Percentiles rank a stretch among this genome's conserved stretches.
phyloP scores from a whole-genome alignment of 2,888 invertebrate species.

The Formica aserva region DNA sequence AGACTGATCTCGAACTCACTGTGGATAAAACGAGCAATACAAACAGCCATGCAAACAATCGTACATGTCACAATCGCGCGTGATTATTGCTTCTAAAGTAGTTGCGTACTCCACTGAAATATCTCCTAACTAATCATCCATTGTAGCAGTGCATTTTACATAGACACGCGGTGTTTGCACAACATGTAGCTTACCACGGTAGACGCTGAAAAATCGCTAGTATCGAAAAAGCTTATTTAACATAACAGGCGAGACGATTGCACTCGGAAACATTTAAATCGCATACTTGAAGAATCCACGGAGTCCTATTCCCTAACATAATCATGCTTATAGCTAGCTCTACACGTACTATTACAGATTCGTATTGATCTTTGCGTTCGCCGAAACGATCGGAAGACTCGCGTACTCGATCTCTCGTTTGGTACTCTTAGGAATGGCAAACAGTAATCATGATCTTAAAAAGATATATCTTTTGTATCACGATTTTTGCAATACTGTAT shows the following conservation, averaged over 20 bases:
- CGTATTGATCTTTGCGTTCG: conserved; percentile 7
- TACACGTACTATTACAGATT: not conserved
- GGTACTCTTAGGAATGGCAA: not conserved
- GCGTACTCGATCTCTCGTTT: conserved; percentile 1
- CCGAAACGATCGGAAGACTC: not conserved
- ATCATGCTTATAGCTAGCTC: conserved; percentile 10
- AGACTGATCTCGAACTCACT: not conserved
- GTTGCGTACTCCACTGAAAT: not conserved
- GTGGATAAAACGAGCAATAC: not conserved
- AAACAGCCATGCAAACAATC: not conserved
- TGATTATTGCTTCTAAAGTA: conserved; percentile 39
- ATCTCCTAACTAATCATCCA: not conserved
- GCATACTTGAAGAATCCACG: not conserved
- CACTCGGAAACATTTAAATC: conserved; percentile 25
- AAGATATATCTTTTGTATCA: not conserved
- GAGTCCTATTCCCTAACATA: not conserved
- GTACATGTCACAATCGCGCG: conserved; percentile 16
- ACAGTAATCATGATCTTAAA: not conserved
- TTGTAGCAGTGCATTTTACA: not conserved
- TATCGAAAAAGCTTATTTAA: conserved; percentile 5
- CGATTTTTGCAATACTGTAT: not conserved
- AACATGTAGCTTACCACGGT: not conserved
- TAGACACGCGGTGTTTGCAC: not conserved
- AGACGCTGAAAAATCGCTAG: conserved; percentile 19
- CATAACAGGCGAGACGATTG: conserved; percentile 1